Evolutionary conservation across 2,888 invertebrate species (phyloP).

Genomic region (Stenchaetothrips biformis): DNA sequence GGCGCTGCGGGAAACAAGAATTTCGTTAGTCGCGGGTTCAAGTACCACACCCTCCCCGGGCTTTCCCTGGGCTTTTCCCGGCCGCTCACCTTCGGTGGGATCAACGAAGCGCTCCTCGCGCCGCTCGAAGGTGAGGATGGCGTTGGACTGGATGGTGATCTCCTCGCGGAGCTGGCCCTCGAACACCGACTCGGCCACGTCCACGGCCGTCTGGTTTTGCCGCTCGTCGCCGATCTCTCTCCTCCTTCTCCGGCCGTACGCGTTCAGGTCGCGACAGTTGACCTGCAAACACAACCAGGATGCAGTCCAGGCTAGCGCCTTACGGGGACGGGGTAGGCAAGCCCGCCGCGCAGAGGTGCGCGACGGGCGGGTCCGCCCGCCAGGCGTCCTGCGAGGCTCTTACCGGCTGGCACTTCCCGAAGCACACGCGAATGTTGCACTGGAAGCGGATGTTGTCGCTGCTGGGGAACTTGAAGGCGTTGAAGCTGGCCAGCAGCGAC

Average conservation of each 20-base stretch:
- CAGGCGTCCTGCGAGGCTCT: slow-evolving; percentile 37
- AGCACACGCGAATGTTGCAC: slow-evolving; percentile 91
- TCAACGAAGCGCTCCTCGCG: slow-evolving; percentile 73
- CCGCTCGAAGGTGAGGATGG: slow-evolving; percentile 82
- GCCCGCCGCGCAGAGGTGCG: not conserved
- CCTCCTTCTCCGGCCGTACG: slow-evolving; percentile 76
- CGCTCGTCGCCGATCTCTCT: slow-evolving; percentile 43
- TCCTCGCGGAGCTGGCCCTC: slow-evolving; percentile 86
- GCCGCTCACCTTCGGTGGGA: slow-evolving; percentile 66
- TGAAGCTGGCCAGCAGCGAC: slow-evolving; percentile 80
- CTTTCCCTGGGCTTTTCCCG: not conserved
- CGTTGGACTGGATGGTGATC: slow-evolving; percentile 87
- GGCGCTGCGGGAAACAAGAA: slow-evolving; percentile 37
- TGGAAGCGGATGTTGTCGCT: slow-evolving; percentile 93
- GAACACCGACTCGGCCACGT: slow-evolving; percentile 53
- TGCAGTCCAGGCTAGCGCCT: too few species aligned
- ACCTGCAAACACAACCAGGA: slow-evolving; percentile 53
- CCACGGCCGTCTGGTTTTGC: slow-evolving; percentile 39
- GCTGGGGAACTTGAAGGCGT: slow-evolving; percentile 92
- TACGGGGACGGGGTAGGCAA: not conserved
- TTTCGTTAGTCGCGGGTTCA: not conserved
- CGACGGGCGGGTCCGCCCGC: not conserved
- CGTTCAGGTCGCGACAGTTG: slow-evolving; percentile 86
- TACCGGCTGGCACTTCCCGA: slow-evolving; percentile 91
- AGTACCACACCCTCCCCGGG: too few species aligned